These are phyloP conservation scores for Holothuria scabra DNA, from an alignment of 53 echinoderm and acorn worm species.

Conservation along the genomic window DNA sequence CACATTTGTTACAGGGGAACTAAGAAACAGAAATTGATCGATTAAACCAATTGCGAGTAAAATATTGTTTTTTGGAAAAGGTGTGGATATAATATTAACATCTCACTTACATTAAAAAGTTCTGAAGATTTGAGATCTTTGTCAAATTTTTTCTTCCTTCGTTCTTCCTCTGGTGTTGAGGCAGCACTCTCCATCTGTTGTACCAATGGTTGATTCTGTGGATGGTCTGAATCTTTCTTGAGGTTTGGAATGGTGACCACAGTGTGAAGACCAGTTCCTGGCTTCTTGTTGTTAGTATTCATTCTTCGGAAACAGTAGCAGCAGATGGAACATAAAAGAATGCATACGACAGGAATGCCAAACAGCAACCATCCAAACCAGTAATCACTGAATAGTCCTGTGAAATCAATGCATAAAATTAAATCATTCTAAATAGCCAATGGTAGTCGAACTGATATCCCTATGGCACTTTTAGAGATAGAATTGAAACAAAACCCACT, in stretches of 20 bases:
- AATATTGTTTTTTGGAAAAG: too few species aligned
- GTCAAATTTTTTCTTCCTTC: not conserved
- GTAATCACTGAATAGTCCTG: conserved; percentile 6
- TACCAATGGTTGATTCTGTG: conserved; percentile 29
- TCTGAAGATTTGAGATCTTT: conserved; percentile 13
- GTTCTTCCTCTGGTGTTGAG: conserved; percentile 33
- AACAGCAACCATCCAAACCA: conserved; percentile 46
- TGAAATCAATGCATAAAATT: too few species aligned
- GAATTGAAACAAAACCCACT: too few species aligned
- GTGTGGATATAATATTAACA: too few species aligned
- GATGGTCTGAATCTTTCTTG: not conserved
- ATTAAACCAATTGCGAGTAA: too few species aligned
- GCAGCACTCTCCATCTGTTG: conserved; percentile 29
- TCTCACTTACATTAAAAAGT: conserved; percentile 11
- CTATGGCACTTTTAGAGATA: too few species aligned
- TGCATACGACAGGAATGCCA: conserved; percentile 12
- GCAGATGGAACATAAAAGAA: conserved; percentile 1
- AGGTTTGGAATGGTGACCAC: conserved; percentile 18
- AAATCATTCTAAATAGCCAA: too few species aligned
- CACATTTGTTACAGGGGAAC: too few species aligned
- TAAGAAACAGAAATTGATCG: too few species aligned
- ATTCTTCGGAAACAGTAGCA: conserved; percentile 6
- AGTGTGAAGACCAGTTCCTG: not conserved
- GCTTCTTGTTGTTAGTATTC: not conserved
- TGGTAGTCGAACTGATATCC: too few species aligned